These are phyloP conservation scores for Hirudinaria manillensis DNA, from an alignment of 2,888 invertebrate genomes.

Conservation along the genomic window DNA sequence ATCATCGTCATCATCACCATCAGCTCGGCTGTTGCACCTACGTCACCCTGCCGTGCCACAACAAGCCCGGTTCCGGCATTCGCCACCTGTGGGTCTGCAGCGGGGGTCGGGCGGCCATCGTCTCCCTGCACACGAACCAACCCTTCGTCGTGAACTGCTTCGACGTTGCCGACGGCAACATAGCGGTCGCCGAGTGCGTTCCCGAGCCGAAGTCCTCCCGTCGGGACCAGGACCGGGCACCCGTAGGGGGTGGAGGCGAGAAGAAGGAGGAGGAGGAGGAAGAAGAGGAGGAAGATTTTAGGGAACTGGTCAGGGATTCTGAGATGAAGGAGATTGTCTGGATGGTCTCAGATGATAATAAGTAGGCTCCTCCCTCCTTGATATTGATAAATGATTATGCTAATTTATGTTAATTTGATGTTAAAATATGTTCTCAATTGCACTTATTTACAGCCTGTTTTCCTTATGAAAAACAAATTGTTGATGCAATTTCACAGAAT, in stretches of 20 bases:
- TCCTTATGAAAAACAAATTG: constrained; percentile 30
- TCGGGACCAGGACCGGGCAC: constrained; percentile 28
- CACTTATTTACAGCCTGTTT: neutral
- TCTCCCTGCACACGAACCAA: constrained; percentile 55
- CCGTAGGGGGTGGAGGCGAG: too few relatives aligned
- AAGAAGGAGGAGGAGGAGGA: neutral
- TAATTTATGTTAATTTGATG: neutral
- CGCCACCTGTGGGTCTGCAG: constrained; percentile 86
- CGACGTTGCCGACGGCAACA: constrained; percentile 42
- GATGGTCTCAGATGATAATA: constrained; percentile 68
- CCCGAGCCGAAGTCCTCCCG: constrained; percentile 44
- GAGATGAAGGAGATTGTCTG: constrained; percentile 61
- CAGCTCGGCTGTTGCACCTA: constrained; percentile 50
- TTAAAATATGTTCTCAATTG: too few relatives aligned
- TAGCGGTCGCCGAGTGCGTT: constrained; percentile 45
- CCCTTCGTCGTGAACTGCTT: constrained; percentile 50
- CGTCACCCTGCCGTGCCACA: constrained; percentile 53
- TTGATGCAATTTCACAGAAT: constrained; percentile 26
- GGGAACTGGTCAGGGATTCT: neutral
- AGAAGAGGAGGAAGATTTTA: neutral
- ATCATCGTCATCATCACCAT: constrained; percentile 7
- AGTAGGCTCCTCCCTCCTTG: constrained; percentile 28
- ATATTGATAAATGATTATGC: neutral
- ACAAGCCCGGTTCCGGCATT: constrained; percentile 60
- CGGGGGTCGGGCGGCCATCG: constrained; percentile 60